Base-by-base conservation (phyloP, 2,888 invertebrate species). In the Augiades crinisus region DNA sequence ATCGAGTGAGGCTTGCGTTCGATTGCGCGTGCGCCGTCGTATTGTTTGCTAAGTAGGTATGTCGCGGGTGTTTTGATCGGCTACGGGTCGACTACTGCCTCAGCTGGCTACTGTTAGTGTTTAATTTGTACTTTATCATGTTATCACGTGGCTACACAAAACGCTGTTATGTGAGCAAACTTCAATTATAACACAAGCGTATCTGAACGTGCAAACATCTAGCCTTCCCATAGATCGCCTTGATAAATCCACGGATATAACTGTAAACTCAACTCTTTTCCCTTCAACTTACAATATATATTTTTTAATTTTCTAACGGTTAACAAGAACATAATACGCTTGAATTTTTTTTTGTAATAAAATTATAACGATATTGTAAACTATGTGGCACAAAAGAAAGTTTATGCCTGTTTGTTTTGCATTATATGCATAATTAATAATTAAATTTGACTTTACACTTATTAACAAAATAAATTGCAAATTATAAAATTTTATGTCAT, bases 61-160 rank as follows among this genome's bases (percentile, higher is more conserved):
- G 67, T 65, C 59, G 64, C 83, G 83, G 70, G 67, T 72, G 80
- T 62, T 70, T 68, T 70, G 73, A 60, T 59, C 74, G 71, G 69
- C 75, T 67, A 57, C 67, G 61, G 61, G 69, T 65, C 71, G 68
- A 66, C 70, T 71, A 85, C 87, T 85, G 82, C 64, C 77, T 80
- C 82, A 81, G 81, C 76, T 78, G 75, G 70, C 63, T 61, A 74
- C 62, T 74, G 73, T 71, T 75, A 76, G 76, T 74, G 76, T 85
- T 84, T 83, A 83, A 81, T 86, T 85, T 79, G 81, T 82, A 78
- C 71, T 81, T 83, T 85, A 83, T 84, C 78, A 75, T 61, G 74
- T 72, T 78, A 81, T 84, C 81, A 82, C 81, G 82, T 81, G 78
- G 78, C 72, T 60, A 60, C 57, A 55, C 59, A 70, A 64, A 72